A percentile compares a stretch with the other conserved stretches of the same genome.
Conservation (phyloP, 2,113 vertebrate species). For the Narcine bancroftii region DNA sequence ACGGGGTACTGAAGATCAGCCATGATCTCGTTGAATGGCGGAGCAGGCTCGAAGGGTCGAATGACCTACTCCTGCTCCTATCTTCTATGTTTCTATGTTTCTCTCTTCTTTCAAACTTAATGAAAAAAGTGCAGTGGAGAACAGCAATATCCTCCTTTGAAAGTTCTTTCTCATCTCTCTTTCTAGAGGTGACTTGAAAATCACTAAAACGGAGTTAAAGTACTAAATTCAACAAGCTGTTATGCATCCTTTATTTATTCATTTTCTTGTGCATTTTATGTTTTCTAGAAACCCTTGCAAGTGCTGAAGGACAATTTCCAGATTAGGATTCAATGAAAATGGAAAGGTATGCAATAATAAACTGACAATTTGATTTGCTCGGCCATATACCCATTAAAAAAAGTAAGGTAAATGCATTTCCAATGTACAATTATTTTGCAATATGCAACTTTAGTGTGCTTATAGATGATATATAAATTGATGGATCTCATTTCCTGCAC, state of each 20-base stretch:
- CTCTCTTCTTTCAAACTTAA: constrained; percentile 28
- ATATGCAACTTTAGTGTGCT: not conserved
- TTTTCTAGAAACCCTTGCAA: not conserved
- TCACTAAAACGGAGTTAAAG: constrained; percentile 15
- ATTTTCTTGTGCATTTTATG: constrained; percentile 32
- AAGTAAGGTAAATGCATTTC: constrained; percentile 26
- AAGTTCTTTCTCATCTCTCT: not conserved
- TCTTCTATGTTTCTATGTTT: no score
- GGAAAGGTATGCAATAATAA: not conserved
- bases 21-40: no score
- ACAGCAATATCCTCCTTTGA: constrained; percentile 15
- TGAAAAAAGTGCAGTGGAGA: not conserved
- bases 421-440: constrained; percentile 12
- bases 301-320: not conserved
- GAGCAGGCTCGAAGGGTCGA: no score
- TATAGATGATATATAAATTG: no score
- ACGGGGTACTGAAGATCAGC: no score
- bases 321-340: constrained; percentile 1
- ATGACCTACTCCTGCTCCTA: no score
- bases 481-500: no score
- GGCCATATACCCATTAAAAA: not conserved
- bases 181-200: constrained; percentile 23
- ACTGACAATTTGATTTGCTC: not conserved
- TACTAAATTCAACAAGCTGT: constrained; percentile 15
- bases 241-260: constrained; percentile 12